These are phyloP conservation scores for Amphiduros pacificus DNA, from an alignment of 2,888 invertebrate species.

Conservation along the genomic window DNA sequence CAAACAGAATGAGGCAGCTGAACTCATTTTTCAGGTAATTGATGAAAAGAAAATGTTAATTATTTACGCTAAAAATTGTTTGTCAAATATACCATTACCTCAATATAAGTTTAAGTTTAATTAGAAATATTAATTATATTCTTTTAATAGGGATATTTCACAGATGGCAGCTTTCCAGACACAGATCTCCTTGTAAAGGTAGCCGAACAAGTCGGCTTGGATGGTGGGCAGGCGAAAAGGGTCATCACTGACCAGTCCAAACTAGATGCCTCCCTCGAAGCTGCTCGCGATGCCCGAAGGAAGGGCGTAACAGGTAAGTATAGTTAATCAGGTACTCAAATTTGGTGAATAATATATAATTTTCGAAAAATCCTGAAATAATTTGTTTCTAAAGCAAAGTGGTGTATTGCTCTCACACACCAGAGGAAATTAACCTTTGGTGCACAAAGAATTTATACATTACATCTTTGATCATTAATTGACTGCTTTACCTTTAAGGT, in stretches of 20 bases:
- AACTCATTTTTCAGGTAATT: constrained; percentile 48
- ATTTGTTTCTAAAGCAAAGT: no score
- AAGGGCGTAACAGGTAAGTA: constrained; percentile 45
- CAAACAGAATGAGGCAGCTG: constrained; percentile 43
- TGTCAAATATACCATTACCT: no score
- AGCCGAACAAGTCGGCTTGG: constrained; percentile 38
- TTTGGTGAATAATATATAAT: no score
- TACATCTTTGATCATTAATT: no score
- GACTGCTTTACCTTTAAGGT: constrained; percentile 41
- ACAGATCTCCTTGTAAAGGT: constrained; percentile 36
- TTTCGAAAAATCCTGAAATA: no score
- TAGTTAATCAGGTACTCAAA: background rate
- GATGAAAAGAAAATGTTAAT: no score
- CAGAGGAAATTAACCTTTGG: no score
- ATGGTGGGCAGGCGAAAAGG: constrained; percentile 30
- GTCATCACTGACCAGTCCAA: constrained; percentile 34
- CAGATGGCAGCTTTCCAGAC: constrained; percentile 41
- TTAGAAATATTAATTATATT: no score
- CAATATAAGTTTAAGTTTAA: no score
- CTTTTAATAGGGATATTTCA: constrained; percentile 45
- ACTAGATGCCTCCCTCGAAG: constrained; percentile 31
- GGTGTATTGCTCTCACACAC: no score
- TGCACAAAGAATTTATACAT: no score
- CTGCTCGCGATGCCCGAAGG: constrained; percentile 37
- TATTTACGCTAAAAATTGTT: no score